Evolutionary conservation across 2,797 vertebrate species (phyloP), one percentile per base, ranked within the genome.

Genomic region (Sebastes cheni): DNA sequence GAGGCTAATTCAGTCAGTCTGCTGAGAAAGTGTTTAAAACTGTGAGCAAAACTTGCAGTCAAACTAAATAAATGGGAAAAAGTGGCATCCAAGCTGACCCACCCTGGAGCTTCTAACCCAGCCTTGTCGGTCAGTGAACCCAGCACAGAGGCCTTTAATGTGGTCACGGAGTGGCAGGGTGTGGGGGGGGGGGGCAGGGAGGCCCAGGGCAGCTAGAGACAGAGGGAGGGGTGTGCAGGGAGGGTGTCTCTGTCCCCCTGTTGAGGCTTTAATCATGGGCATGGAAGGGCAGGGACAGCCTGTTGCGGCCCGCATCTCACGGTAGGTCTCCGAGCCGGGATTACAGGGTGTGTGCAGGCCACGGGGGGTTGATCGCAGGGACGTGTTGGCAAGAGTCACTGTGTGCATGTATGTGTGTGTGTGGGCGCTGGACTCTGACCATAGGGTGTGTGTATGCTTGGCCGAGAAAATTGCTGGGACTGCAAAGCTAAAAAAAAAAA

Each of bases 281-380:
- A 76, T 69, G 75, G 68, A 66, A 58, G 78, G 77, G 73, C 64
- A 69, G 80, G 52, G 73, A 77, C 80, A 72, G 85, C 87, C 79
- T 72, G 81, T 67, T 61, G 82, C 80, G 16, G 4, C 72, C 79
- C 20, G 3, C 75, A 65, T 83, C 88, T 84, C 72, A 66, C 9
- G 64, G 88, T 86, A 16, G 88, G 82, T 85, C 86, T 79, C 60
- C 1, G 29, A 62, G 82, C 82, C 16, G 16, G 86, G 88, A 93
- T 93, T 91, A 88, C 79, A 91, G 80, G 88, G 88, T 50, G 85
- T 79, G 81, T 66, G 61, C 65, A 29, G 77, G 60, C 83, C 42
- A 55, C 13, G 6, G 80, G 75, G 75, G 79, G 75, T 75, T 89
- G 90, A 92, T 91, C 85, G 84, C 58, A 90, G 83, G 83, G 81